Base-by-base conservation (phyloP, 2,888 invertebrate genomes). In the Cheilosia grossa region DNA sequence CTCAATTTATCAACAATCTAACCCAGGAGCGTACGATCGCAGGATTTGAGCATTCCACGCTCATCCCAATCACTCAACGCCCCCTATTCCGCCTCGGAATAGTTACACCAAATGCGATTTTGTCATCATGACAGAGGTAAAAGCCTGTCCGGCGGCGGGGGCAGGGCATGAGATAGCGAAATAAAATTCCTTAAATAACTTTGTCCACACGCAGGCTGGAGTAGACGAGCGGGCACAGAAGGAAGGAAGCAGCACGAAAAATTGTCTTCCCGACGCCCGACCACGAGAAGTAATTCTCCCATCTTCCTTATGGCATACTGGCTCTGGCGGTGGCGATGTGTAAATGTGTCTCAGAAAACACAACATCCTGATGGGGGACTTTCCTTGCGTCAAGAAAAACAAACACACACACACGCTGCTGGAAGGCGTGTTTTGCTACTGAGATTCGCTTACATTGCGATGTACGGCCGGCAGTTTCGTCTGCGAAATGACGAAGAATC, bases 1-100 rank as follows among this genome's bases (percentile, higher is more conserved):
- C 78, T 82, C 72, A 79, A 83, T 83, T 80, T 74, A 83, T 83
- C 83, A 79, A 64, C 51, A 53, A 54, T 44, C 54, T 37, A 37
- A 74, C 30, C 49, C 30, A 56, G 59, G 66, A 67, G 17, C n/a
- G 13, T 4, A 30, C 7, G 30, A 30, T 9, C 30, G 58, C 30
- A 30, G 9, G 66, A 67, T 75, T 75, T 67, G 51, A 74, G 47
- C 54, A 74, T 74, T 56, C 74, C 64, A 56, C 15, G 64, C 63
- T 67, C 51, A 82, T 79, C 73, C 73, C 82, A 73, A 78, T 82
- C 67, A 73, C 56, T 78, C 79, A 82, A 63, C 51, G 72, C 21
- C 63, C 47, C 66, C 40, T 13, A 24, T 53, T 42, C 54, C 77
- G 56, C 69, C 80, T 49, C 24, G 44, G 53, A 19, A 21, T 59